Conservation (phyloP, 2,113 vertebrate species). For the Piprites chloris region DNA sequence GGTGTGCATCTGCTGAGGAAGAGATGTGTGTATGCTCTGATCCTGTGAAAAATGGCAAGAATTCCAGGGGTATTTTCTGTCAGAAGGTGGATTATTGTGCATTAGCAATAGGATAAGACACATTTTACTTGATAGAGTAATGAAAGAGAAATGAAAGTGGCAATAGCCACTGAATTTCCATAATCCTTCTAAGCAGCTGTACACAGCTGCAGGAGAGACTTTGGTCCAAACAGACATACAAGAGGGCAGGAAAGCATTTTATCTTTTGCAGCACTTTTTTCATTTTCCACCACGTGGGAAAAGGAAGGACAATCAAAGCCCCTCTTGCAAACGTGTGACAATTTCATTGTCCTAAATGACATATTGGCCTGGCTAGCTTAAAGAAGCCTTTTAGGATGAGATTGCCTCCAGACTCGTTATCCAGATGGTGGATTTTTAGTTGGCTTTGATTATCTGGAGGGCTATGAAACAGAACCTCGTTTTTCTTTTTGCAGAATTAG, state of each 20-base stretch:
- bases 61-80: neutral
- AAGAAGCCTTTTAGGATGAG: neutral
- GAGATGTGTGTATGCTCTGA: neutral
- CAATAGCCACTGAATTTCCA: neutral
- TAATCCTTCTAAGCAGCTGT: neutral
- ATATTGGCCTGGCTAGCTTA: neutral
- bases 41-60: neutral
- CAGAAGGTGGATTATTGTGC: neutral
- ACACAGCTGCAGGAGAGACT: neutral
- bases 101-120: neutral
- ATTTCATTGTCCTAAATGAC: conserved; percentile 15
- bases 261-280: neutral
- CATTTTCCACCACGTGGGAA: neutral
- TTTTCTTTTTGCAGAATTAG: conserved; percentile 6
- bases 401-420: conserved; percentile 15
- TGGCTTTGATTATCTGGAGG: conserved; percentile 1
- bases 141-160: neutral
- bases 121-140: neutral
- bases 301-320: neutral
- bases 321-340: neutral
- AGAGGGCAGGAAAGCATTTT: neutral
- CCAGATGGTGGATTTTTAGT: conserved; percentile 1
- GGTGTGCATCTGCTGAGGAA: neutral
- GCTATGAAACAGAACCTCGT: neutral
- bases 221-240: neutral